Conservation (phyloP, 2,888 invertebrate genomes). For the Barypeithes pellucidus region DNA sequence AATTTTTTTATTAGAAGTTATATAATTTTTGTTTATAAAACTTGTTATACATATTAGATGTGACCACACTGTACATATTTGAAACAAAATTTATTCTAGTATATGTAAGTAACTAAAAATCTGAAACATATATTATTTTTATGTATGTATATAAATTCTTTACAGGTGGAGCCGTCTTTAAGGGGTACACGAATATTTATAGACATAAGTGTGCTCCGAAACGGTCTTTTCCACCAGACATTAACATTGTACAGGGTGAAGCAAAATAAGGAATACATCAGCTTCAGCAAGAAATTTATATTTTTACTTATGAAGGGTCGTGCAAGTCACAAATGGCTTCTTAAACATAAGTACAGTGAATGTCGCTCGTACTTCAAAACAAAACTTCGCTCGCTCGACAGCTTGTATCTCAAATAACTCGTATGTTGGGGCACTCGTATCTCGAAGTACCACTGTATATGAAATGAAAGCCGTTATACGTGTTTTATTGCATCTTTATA, state of each 20-base stretch:
- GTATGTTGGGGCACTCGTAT: no score
- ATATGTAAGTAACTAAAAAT: slow-evolving; percentile 31
- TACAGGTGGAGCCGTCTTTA: not conserved
- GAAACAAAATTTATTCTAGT: slow-evolving; percentile 32
- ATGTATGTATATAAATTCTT: slow-evolving; percentile 16
- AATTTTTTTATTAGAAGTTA: slow-evolving; percentile 1
- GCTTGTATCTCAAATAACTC: no score
- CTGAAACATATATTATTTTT: slow-evolving; percentile 18
- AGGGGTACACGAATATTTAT: slow-evolving; percentile 10
- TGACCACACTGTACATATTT: slow-evolving; percentile 40
- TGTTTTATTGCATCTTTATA: no score
- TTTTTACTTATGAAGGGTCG: no score
- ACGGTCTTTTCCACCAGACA: not conserved
- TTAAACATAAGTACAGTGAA: no score
- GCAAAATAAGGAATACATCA: not conserved
- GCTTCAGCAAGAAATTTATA: not conserved
- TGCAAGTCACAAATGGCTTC: no score
- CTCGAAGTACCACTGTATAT: no score
- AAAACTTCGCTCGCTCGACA: no score
- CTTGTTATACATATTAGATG: slow-evolving; percentile 33
- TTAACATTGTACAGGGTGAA: not conserved
- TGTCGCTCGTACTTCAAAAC: no score
- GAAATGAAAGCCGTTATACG: no score
- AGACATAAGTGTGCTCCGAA: slow-evolving; percentile 13
- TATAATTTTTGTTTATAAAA: slow-evolving; percentile 17